Evolutionary conservation across 2,888 invertebrate genomes (phyloP).

Genomic region (Philonicus albiceps): DNA sequence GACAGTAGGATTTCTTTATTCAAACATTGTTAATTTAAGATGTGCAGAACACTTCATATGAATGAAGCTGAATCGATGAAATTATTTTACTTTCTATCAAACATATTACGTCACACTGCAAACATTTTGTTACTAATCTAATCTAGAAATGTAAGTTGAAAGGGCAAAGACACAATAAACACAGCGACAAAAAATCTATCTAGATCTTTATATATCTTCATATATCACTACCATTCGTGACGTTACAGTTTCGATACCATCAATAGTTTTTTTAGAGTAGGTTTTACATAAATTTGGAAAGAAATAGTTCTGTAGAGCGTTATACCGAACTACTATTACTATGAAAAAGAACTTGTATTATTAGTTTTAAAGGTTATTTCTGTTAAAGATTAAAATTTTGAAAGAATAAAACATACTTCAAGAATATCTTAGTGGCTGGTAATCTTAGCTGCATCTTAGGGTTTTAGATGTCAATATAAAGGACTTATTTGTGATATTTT

Average conservation of each 20-base stretch:
- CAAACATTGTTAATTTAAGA: background rate
- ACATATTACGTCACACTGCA: background rate
- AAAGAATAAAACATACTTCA: too few relatives aligned
- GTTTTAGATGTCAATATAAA: background rate
- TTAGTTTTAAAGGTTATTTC: too few relatives aligned
- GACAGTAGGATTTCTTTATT: background rate
- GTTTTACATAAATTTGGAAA: too few relatives aligned
- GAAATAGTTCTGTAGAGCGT: too few relatives aligned
- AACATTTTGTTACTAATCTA: background rate
- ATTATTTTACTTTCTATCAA: background rate
- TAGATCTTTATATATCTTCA: background rate
- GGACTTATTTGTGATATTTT: background rate
- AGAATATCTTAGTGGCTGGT: too few relatives aligned
- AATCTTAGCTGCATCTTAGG: too few relatives aligned
- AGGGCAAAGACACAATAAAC: background rate
- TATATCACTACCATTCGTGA: too few relatives aligned
- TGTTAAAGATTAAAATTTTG: background rate
- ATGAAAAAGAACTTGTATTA: too few relatives aligned
- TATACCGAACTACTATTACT: too few relatives aligned
- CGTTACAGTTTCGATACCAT: too few relatives aligned
- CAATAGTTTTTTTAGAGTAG: too few relatives aligned
- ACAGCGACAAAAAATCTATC: background rate
- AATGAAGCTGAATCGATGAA: background rate
- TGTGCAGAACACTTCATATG: background rate
- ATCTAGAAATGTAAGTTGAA: background rate